phyloP scores from a whole-genome alignment of 2,113 vertebrate genomes.

The Dicentrarchus labrax region DNA sequence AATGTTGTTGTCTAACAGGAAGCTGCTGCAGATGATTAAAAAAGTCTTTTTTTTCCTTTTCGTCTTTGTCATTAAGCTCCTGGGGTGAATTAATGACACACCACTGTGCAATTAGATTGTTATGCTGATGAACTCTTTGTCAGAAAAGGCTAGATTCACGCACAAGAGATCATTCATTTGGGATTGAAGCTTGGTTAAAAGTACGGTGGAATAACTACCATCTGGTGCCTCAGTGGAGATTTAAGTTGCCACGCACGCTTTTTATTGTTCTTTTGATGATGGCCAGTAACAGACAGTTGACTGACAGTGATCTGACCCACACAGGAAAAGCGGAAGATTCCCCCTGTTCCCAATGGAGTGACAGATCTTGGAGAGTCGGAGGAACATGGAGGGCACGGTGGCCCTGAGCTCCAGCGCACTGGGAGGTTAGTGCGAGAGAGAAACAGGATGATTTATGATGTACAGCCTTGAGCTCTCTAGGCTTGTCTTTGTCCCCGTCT shows the following conservation, averaged over 20 bases:
- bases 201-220: neutral
- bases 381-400: conserved; percentile 93
- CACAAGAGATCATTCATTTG: neutral
- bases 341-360: conserved; percentile 95
- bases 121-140: neutral
- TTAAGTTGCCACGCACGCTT: neutral
- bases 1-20: neutral
- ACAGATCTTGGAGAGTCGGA: conserved; percentile 91
- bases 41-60: conserved; percentile 3
- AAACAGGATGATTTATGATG: neutral
- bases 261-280: neutral
- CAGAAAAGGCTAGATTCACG: neutral
- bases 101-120: conserved; percentile 13
- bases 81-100: conserved; percentile 29
- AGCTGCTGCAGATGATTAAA: neutral
- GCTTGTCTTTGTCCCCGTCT: conserved; percentile 14
- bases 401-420: conserved; percentile 95
- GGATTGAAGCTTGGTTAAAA: neutral
- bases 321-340: conserved; percentile 97
- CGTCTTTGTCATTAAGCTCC: conserved; percentile 8
- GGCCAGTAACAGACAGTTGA: conserved; percentile 16
- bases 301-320: conserved; percentile 57
- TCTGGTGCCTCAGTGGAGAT: neutral
- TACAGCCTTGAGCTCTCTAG: conserved; percentile 10
- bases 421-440: conserved; percentile 88